Evolutionary conservation across 2,113 vertebrate species (phyloP).

Genomic region (Illadopsis cleaveri): DNA sequence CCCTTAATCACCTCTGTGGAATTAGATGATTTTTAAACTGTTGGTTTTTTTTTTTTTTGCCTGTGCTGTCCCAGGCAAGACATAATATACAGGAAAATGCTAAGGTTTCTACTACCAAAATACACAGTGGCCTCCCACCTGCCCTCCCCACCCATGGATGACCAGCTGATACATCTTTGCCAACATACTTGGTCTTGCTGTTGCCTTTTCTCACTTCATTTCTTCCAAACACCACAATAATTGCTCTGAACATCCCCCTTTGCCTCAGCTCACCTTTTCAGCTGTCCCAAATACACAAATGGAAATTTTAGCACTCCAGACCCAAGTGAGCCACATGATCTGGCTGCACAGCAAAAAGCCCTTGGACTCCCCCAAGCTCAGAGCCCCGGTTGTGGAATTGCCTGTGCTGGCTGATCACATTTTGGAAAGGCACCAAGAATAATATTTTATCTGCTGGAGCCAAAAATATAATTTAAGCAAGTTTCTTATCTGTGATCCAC

Average conservation of each 20-base stretch:
- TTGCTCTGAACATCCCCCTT: not conserved
- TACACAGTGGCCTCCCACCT: not conserved
- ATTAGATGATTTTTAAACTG: not conserved
- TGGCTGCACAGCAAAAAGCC: not conserved
- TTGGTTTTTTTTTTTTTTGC: not conserved
- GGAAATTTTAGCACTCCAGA: not conserved
- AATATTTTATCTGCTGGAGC: not conserved
- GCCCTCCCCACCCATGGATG: not conserved
- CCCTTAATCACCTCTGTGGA: not conserved
- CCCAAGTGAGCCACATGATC: not conserved
- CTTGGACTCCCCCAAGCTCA: not conserved
- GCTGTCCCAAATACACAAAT: not conserved
- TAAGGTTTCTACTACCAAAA: not conserved
- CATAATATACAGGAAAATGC: accelerated
- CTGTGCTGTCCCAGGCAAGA: not conserved
- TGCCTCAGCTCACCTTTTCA: conserved; percentile 26
- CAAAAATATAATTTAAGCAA: not conserved
- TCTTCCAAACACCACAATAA: not conserved
- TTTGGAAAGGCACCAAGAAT: conserved; percentile 12
- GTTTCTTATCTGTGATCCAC: conserved; percentile 45
- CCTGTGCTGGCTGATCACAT: not conserved
- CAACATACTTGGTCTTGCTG: not conserved
- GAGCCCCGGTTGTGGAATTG: not conserved
- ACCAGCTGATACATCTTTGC: not conserved
- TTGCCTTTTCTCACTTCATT: not conserved